Evolutionary conservation across 2,888 invertebrate species (phyloP).

Genomic region (Protonemura montana): DNA sequence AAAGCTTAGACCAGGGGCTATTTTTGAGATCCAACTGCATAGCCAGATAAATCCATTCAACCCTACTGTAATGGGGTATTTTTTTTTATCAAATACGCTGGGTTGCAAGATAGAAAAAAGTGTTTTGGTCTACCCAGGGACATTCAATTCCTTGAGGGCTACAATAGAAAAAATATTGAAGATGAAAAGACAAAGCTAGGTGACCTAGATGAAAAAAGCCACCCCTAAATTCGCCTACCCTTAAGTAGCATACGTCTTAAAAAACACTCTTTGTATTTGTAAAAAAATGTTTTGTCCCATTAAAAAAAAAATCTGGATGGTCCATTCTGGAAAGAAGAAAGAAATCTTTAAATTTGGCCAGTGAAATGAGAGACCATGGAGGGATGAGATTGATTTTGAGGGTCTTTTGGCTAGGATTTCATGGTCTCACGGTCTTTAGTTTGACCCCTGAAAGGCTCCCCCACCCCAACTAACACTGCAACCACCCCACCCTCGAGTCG

Average conservation of each 20-base stretch:
- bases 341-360: slow-evolving; percentile 25
- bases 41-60: slow-evolving; percentile 29
- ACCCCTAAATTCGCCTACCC: slow-evolving; percentile 38
- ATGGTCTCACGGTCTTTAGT: slow-evolving; percentile 34
- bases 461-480: neutral
- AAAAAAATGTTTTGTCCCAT: slow-evolving; percentile 12
- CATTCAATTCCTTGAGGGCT: slow-evolving; percentile 28
- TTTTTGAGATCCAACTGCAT: neutral
- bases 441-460: slow-evolving; percentile 32
- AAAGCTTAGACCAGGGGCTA: slow-evolving; percentile 35
- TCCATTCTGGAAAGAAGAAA: slow-evolving; percentile 32
- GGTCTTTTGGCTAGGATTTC: slow-evolving; percentile 37
- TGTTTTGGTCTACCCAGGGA: slow-evolving; percentile 27
- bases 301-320: neutral
- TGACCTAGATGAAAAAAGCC: slow-evolving; percentile 33
- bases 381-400: slow-evolving; percentile 37
- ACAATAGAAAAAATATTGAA: slow-evolving; percentile 37
- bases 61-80: slow-evolving; percentile 27
- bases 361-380: slow-evolving; percentile 38
- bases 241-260: slow-evolving; percentile 34
- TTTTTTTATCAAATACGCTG: slow-evolving; percentile 26
- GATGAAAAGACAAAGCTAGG: slow-evolving; percentile 37
- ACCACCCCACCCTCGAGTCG: neutral
- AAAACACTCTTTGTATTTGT: slow-evolving; percentile 37
- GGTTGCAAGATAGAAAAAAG: slow-evolving; percentile 25